phyloP scores from a whole-genome alignment of 2,113 vertebrate species.

The Machaerirhynchus nigripectus region DNA sequence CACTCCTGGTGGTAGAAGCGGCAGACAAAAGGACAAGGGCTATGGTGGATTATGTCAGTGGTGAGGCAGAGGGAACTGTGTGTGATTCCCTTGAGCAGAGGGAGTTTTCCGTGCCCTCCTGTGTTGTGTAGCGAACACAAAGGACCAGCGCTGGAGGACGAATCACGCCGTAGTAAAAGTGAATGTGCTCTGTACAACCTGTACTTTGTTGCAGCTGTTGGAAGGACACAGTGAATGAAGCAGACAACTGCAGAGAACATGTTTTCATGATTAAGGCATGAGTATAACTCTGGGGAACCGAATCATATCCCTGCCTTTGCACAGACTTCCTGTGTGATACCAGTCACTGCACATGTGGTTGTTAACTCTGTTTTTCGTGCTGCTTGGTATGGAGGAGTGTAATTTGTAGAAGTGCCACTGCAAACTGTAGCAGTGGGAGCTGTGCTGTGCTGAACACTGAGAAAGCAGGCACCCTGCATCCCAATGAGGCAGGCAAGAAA shows the following conservation, averaged over 20 bases:
- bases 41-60: neutral
- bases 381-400: neutral
- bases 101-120: neutral
- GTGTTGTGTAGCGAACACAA: fast-evolving
- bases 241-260: neutral
- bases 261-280: constrained; percentile 11
- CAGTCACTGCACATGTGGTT: neutral
- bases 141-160: neutral
- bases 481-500: neutral
- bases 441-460: neutral
- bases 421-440: neutral
- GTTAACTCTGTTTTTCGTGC: neutral
- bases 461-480: neutral
- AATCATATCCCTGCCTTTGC: neutral
- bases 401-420: constrained; percentile 3
- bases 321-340: neutral
- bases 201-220: neutral
- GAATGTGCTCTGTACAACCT: neutral
- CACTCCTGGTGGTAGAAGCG: neutral
- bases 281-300: neutral
- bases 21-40: neutral
- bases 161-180: neutral
- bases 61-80: neutral
- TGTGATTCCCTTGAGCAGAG: neutral
- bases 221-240: neutral